Percentiles rank a stretch among this genome's conserved stretches.
Evolutionary conservation across 2,113 vertebrate species (phyloP).

Genomic region (Ceyx margarethae): DNA sequence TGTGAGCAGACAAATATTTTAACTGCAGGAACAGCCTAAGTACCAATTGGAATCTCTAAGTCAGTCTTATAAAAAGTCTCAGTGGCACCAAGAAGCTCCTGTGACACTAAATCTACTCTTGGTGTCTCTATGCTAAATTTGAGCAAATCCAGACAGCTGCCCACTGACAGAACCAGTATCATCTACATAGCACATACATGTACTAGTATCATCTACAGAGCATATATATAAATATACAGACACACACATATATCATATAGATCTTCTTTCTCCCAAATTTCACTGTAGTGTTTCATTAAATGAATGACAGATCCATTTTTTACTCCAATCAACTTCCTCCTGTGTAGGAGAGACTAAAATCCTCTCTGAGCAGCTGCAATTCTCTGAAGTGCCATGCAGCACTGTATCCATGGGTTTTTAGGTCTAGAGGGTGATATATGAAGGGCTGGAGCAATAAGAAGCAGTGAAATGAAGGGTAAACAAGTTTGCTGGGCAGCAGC

Average conservation of each 20-base stretch:
- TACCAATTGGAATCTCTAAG: not conserved
- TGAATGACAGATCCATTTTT: not conserved
- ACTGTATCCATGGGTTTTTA: accelerated
- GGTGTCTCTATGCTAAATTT: not conserved
- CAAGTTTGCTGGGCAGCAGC: not conserved
- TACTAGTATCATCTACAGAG: too few species aligned
- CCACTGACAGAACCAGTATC: not conserved
- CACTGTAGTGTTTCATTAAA: not conserved
- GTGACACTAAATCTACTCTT: not conserved
- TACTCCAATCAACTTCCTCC: too few species aligned
- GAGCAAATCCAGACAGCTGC: not conserved
- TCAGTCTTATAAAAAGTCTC: not conserved
- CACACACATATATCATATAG: too few species aligned
- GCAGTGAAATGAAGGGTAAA: not conserved
- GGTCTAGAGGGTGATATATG: not conserved
- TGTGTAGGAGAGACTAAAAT: not conserved
- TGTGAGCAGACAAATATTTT: not conserved
- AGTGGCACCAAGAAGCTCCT: not conserved
- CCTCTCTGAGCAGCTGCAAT: not conserved
- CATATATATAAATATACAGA: too few species aligned
- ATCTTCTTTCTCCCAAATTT: not conserved
- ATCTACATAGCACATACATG: too few species aligned
- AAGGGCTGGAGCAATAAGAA: not conserved
- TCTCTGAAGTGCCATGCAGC: not conserved
- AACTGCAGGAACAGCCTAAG: not conserved